Base-by-base conservation (phyloP, 92 coral and sea anemone species). In the Zoanthus sansibaricus region DNA sequence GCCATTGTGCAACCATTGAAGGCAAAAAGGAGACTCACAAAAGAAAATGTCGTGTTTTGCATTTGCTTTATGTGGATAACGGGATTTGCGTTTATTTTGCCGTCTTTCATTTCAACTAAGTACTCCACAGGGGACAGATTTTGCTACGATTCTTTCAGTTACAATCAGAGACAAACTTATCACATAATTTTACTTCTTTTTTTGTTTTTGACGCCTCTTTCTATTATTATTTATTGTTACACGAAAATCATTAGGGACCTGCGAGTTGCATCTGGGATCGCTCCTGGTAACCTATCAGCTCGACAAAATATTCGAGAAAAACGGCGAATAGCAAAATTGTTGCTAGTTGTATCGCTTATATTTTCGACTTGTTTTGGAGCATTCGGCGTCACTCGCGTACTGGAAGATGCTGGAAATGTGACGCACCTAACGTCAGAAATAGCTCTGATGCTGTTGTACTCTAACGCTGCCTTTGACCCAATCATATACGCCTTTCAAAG, bases 401-500 rank as follows among this genome's bases (percentile, higher is more conserved):
- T 90, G 9, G 52, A 82, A 30, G 86, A 82, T 12, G 82, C 85
- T 10, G 80, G 80, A 0, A 72, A 54, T 32, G 32, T 76, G 6
- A 76, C 85, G 45, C 76, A 64, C 1, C 9, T 75, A 5, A 44
- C 82, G 5, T 73, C 71, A 8, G 82, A 87, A 51, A n/a, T 87
- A n/a, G 76, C 93, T 0, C 51, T 90, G 20, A 56, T 90, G 5
- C 79, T 90, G 25, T 64, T 90, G 17, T 90, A 90, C 49, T 59
- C 86, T 14, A 84, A 89, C 8, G 85, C 84, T 87, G 90, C 93
- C 30, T 62, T 77, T 14, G 86, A 90, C 51, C 93, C 93, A 7
- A 44, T 90, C 13, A 76, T 90, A 20, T 90, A 90, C 67, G 90
- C 90, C 3, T 86, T 87, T 75, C 93, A 90, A 68, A 90, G 93